These are phyloP conservation scores for Nasonovia ribisnigri DNA, from an alignment of 2,888 invertebrate genomes.

Conservation along the genomic window DNA sequence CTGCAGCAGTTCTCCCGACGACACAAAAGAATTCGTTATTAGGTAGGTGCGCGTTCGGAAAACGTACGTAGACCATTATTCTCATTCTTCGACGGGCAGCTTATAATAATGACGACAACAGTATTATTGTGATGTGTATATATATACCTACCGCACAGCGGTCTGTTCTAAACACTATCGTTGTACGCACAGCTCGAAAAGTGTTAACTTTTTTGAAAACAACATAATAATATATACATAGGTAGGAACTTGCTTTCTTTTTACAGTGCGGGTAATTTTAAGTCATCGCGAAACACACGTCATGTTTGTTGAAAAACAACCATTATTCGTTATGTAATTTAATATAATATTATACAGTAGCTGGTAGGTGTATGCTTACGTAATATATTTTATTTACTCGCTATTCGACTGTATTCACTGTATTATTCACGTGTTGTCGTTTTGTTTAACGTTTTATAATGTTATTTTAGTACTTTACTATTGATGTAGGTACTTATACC, in stretches of 20 bases:
- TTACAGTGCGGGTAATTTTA: background rate
- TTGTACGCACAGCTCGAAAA: background rate
- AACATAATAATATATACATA: background rate
- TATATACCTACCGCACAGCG: background rate
- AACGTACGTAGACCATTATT: background rate
- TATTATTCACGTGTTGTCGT: too few species aligned
- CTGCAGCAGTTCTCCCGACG: background rate
- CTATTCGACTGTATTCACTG: too few species aligned
- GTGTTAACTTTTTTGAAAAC: background rate
- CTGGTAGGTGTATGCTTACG: too few species aligned
- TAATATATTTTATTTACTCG: too few species aligned
- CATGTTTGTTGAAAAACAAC: background rate
- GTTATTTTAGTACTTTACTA: too few species aligned
- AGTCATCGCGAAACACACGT: background rate
- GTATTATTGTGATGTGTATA: too few species aligned
- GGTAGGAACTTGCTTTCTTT: too few species aligned
- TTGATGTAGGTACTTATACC: too few species aligned
- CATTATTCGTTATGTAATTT: background rate
- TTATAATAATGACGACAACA: slow-evolving; percentile 2
- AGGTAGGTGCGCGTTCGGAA: background rate
- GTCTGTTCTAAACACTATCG: background rate
- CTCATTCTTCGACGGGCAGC: background rate
- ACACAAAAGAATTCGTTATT: slow-evolving; percentile 12
- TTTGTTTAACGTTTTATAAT: too few species aligned
- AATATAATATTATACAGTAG: too few species aligned